Base-by-base conservation (phyloP, 2,888 invertebrate genomes). In the Pseudococcus viburni region DNA sequence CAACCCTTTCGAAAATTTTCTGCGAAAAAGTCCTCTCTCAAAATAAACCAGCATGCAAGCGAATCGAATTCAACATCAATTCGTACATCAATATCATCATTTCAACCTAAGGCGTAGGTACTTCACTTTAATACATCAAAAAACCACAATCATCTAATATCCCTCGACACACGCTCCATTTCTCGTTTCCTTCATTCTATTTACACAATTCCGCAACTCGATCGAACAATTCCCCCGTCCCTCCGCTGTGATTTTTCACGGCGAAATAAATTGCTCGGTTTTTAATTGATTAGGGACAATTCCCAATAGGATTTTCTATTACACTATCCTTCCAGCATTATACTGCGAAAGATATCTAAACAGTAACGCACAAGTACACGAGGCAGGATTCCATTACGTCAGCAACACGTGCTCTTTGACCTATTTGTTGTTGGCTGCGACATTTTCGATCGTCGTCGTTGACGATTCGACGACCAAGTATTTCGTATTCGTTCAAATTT, bases 391-490 rank as follows among this genome's bases (percentile, higher is more conserved):
- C 22, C 64, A 64, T 64, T 59, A 59, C 59, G 22, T 64, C 19
- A 64, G 73, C 73, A 73, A 73, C 73, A 73, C 39, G 73, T 73
- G 73, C 73, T 73, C 17, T 73, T 73, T 73, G 73, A 73, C 73
- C 73, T 73, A 73, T 33, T 33, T 73, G 73, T 33, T 64, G 5
- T 17, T 8, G 19, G 15, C 68, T 26, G 12, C 68, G 68, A 19
- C 64, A 11, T 59, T 46, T 33, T 33, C 26, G 26, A 12, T 46
- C 46, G 46, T 46, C 46, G 0, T 46, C 46, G 48, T 15, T 12
- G 48, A 51, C 48, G 55, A 55, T n/a, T n/a, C 55, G n/a, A 55
- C 15, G 55, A n/a, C n/a, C 5, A n/a, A 17, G 7, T 42, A 9
- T 55, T 17, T 19, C 22, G 22, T 64, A 64, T 64, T 64, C 22